Evolutionary conservation across 2,113 vertebrate species (phyloP).

Genomic region (Tamias sibiricus): DNA sequence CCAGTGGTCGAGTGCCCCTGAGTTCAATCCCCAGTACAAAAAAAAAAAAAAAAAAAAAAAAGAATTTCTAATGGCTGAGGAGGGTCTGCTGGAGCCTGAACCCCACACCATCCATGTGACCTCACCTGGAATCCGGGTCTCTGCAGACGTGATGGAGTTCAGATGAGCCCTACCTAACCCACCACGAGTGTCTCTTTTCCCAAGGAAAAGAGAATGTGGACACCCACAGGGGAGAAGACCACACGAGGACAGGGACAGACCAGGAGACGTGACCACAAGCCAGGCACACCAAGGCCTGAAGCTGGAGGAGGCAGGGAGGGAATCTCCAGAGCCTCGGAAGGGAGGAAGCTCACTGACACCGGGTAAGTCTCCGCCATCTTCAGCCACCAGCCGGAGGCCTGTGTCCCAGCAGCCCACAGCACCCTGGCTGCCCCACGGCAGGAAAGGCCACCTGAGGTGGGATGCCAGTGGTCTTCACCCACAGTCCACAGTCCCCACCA

Average conservation of each 20-base stretch:
- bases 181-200: not conserved
- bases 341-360: rapidly evolving
- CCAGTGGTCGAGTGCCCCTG: too few species aligned
- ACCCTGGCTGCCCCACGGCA: too few species aligned
- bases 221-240: not conserved
- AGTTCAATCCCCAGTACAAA: too few species aligned
- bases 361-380: too few species aligned
- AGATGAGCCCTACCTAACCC: not conserved
- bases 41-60: too few species aligned
- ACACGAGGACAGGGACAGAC: rapidly evolving
- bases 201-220: not conserved
- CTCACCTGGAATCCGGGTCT: not conserved
- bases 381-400: too few species aligned
- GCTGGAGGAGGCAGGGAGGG: too few species aligned
- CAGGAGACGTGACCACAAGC: not conserved
- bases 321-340: not conserved
- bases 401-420: too few species aligned
- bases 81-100: not conserved
- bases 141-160: not conserved
- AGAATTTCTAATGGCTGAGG: too few species aligned
- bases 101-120: not conserved
- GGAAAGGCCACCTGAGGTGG: not conserved
- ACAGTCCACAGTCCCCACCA: not conserved
- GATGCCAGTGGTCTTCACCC: not conserved
- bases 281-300: not conserved